phyloP scores from a whole-genome alignment of 2,888 invertebrate genomes.

The Thumatha senex region DNA sequence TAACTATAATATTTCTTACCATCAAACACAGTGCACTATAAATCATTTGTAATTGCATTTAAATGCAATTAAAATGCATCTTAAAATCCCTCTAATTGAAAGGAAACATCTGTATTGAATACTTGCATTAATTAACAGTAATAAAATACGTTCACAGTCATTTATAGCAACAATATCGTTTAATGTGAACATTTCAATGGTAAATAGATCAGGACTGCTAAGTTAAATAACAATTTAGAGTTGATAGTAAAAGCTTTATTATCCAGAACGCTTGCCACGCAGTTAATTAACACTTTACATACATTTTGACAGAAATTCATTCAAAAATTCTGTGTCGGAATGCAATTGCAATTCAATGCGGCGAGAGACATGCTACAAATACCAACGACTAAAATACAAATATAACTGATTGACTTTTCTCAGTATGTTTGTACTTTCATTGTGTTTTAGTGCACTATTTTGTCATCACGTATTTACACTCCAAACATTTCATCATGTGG shows the following conservation, averaged over 20 bases:
- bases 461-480: constrained; percentile 22
- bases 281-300: constrained; percentile 52
- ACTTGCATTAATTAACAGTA: constrained; percentile 17
- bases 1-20: no score
- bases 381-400: constrained; percentile 63
- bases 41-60: no score
- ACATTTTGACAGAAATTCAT: constrained; percentile 54
- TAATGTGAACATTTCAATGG: constrained; percentile 38
- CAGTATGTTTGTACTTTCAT: constrained; percentile 31
- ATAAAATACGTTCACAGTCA: constrained; percentile 24
- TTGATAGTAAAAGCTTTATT: constrained; percentile 50
- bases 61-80: not conserved
- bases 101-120: constrained; percentile 15
- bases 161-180: constrained; percentile 30
- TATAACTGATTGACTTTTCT: constrained; percentile 61
- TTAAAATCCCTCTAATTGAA: constrained; percentile 10
- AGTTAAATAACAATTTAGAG: constrained; percentile 54
- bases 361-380: constrained; percentile 50
- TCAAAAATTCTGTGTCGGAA: constrained; percentile 40
- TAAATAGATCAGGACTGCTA: constrained; percentile 40
- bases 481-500: constrained; percentile 29
- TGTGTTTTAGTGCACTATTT: constrained; percentile 29
- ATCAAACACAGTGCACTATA: no score
- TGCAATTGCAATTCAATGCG: constrained; percentile 30
- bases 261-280: constrained; percentile 44